These are phyloP conservation scores for Sander vitreus DNA, from an alignment of 2,113 vertebrate species.

Conservation along the genomic window DNA sequence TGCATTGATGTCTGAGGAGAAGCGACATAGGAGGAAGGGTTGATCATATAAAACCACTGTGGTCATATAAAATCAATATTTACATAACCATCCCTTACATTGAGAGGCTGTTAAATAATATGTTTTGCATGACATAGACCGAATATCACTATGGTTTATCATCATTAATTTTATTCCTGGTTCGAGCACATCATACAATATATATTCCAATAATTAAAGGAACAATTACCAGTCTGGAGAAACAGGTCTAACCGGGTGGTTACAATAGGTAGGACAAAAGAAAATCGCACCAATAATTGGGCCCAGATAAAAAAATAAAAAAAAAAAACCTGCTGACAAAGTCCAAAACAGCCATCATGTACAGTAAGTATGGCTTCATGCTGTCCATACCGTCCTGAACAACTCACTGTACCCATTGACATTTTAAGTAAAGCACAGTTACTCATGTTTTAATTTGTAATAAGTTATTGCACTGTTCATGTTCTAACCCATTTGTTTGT, in stretches of 20 bases:
- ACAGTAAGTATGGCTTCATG: background rate
- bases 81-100: background rate
- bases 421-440: background rate
- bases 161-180: background rate
- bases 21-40: background rate
- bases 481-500: background rate
- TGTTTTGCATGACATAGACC: background rate
- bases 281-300: background rate
- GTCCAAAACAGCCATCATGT: background rate
- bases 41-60: background rate
- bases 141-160: background rate
- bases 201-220: background rate
- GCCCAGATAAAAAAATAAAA: background rate
- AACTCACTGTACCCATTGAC: background rate
- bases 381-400: background rate
- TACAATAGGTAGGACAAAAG: background rate
- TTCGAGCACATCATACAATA: background rate
- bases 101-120: conserved; percentile 2
- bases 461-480: background rate
- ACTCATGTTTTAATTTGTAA: background rate
- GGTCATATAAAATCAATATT: conserved; percentile 13
- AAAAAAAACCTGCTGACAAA: background rate
- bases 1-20: background rate
- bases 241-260: background rate
- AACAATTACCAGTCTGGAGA: background rate